Evolutionary conservation across 2,113 vertebrate genomes (phyloP).

Genomic region (Xenotilapia caudafasciata): DNA sequence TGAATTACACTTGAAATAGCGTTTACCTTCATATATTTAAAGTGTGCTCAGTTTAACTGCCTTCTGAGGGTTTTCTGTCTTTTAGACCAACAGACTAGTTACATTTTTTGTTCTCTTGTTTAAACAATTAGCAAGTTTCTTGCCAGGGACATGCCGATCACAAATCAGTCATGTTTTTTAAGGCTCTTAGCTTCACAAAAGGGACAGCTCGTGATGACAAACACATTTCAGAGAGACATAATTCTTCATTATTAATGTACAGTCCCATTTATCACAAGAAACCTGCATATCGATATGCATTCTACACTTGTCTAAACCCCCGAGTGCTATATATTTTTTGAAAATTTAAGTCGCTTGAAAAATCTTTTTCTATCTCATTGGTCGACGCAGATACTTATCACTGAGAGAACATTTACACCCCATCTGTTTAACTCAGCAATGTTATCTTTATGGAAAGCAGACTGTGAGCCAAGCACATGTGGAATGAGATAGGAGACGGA

Average conservation of each 20-base stretch:
- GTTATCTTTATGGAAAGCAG: constrained; percentile 66
- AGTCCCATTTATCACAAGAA: background rate
- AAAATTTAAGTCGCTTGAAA: constrained; percentile 37
- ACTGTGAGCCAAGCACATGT: constrained; percentile 63
- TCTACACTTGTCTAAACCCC: background rate
- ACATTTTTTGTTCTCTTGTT: background rate
- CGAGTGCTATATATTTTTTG: constrained; percentile 13
- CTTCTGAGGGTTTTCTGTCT: background rate
- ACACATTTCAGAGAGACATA: background rate
- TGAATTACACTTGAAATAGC: background rate
- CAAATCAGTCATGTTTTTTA: background rate
- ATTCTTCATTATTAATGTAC: background rate
- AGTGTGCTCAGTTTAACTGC: background rate
- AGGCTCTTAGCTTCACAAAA: background rate
- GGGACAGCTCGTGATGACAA: background rate
- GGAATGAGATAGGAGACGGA: constrained; percentile 66
- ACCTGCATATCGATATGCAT: background rate
- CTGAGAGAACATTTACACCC: constrained; percentile 47
- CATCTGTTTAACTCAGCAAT: constrained; percentile 57
- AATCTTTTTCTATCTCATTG: constrained; percentile 23
- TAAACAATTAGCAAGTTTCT: background rate
- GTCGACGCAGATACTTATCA: constrained; percentile 45
- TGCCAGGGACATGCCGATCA: background rate
- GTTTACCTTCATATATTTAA: background rate
- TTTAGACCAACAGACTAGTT: background rate